These are phyloP conservation scores for Apamea monoglypha DNA, from an alignment of 2,888 invertebrate species.

Conservation along the genomic window DNA sequence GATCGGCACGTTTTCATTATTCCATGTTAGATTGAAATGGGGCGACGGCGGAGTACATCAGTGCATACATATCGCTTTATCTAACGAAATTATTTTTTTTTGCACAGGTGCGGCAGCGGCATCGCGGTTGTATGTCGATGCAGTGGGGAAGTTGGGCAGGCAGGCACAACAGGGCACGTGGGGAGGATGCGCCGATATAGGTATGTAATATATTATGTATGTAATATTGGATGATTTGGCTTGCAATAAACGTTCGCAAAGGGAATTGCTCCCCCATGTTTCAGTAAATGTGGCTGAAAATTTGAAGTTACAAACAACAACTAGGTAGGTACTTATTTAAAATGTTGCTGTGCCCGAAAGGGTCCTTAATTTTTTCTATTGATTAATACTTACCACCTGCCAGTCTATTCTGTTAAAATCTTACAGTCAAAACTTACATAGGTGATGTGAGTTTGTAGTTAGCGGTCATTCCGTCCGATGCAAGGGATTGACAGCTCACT, in stretches of 20 bases:
- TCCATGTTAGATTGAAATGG: constrained; percentile 51
- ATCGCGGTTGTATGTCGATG: constrained; percentile 96
- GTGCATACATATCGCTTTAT: constrained; percentile 33
- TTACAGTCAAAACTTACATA: too few relatives aligned
- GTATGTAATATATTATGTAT: constrained; percentile 88
- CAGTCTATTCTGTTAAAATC: too few relatives aligned
- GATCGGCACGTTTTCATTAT: constrained; percentile 57
- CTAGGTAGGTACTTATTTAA: neutral
- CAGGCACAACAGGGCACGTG: constrained; percentile 97
- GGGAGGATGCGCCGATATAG: constrained; percentile 97
- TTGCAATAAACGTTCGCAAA: neutral
- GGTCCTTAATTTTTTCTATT: neutral
- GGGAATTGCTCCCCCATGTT: neutral
- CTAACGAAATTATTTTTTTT: constrained; percentile 35
- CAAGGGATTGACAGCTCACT: too few relatives aligned
- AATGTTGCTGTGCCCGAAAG: neutral
- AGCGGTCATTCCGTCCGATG: too few relatives aligned
- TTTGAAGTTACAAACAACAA: neutral
- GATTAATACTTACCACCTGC: neutral
- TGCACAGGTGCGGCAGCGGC: constrained; percentile 96
- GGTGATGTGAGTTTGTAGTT: too few relatives aligned
- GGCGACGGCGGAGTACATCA: constrained; percentile 18
- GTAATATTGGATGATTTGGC: constrained; percentile 29
- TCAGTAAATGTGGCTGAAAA: neutral
- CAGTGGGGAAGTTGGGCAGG: constrained; percentile 95